These are phyloP conservation scores for Drosophila neotestacea DNA, from an alignment of 2,888 invertebrate species.

Conservation along the genomic window DNA sequence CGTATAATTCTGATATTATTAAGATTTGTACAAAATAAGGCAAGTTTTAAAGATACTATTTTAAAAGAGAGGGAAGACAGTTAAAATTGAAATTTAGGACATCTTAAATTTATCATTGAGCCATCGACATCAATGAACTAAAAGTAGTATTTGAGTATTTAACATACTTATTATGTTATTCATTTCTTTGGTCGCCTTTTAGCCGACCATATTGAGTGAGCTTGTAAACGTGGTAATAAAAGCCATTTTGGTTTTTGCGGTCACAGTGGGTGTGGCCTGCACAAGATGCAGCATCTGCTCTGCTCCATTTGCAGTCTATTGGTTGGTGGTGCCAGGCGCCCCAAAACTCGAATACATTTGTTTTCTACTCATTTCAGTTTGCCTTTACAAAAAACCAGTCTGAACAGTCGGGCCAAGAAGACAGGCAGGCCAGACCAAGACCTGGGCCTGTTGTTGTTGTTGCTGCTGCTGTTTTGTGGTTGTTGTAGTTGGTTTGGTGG, in stretches of 20 bases:
- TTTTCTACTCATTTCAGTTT: conserved; percentile 64
- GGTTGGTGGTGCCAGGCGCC: conserved; percentile 73
- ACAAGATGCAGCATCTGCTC: conserved; percentile 74
- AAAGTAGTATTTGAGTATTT: not conserved
- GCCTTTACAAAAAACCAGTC: conserved; percentile 71
- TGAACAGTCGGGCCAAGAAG: conserved; percentile 37
- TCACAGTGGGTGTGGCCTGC: conserved; percentile 72
- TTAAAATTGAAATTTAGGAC: too few species aligned
- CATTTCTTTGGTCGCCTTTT: conserved; percentile 1
- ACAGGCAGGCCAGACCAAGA: conserved; percentile 46
- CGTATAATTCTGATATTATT: too few species aligned
- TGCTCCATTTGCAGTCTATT: conserved; percentile 82
- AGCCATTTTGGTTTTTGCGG: conserved; percentile 73
- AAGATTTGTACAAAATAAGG: too few species aligned
- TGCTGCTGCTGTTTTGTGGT: conserved; percentile 40
- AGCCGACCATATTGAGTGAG: conserved; percentile 66
- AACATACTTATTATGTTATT: conserved; percentile 4
- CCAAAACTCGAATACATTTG: conserved; percentile 75
- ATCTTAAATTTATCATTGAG: not conserved
- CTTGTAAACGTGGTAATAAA: conserved; percentile 73
- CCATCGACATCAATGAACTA: not conserved
- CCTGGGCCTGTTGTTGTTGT: conserved; percentile 41
- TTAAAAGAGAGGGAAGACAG: too few species aligned
- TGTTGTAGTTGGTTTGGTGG: conserved; percentile 31
- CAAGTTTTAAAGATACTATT: too few species aligned